Evolutionary conservation across 1,140 invertebrate species (phyloP).

Genomic region (Charaxes varanes): DNA sequence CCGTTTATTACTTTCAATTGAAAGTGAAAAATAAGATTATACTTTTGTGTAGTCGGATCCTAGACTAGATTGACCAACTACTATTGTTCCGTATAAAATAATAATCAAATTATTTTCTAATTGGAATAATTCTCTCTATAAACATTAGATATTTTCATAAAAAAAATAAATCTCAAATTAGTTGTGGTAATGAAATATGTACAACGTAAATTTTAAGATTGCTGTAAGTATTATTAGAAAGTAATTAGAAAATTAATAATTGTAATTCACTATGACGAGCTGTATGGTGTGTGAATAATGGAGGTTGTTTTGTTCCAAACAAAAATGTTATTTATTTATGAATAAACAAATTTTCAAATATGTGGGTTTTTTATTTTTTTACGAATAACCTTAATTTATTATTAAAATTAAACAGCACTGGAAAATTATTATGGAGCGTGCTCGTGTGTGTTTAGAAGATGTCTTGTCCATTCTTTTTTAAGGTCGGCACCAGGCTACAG

Average conservation of each 20-base stretch:
- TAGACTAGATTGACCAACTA: conserved; percentile 54
- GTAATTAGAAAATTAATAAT: conserved; percentile 69
- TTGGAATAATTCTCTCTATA: conserved; percentile 69
- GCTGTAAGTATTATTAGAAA: conserved; percentile 72
- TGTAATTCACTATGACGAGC: conserved; percentile 67
- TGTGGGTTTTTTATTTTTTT: conserved; percentile 16
- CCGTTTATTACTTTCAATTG: too few relatives aligned
- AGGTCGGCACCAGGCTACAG: too few relatives aligned
- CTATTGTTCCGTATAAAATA: conserved; percentile 37
- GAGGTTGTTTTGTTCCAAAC: conserved; percentile 73
- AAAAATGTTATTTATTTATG: conserved; percentile 74
- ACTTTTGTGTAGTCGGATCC: too few relatives aligned
- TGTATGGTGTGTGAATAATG: conserved; percentile 70
- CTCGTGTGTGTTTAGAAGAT: too few relatives aligned
- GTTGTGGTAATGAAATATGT: conserved; percentile 70
- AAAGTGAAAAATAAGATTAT: too few relatives aligned
- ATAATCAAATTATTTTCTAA: conserved; percentile 56
- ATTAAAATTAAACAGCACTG: too few relatives aligned
- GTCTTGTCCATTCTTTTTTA: too few relatives aligned
- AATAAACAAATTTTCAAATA: conserved; percentile 72
- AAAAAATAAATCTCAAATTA: conserved; percentile 70
- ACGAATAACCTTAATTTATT: too few relatives aligned
- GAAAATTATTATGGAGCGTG: too few relatives aligned
- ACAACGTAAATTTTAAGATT: conserved; percentile 68
- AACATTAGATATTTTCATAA: conserved; percentile 58